phyloP scores from a whole-genome alignment of 64 coral and sea anemone species.

The Stylophora pistillata region DNA sequence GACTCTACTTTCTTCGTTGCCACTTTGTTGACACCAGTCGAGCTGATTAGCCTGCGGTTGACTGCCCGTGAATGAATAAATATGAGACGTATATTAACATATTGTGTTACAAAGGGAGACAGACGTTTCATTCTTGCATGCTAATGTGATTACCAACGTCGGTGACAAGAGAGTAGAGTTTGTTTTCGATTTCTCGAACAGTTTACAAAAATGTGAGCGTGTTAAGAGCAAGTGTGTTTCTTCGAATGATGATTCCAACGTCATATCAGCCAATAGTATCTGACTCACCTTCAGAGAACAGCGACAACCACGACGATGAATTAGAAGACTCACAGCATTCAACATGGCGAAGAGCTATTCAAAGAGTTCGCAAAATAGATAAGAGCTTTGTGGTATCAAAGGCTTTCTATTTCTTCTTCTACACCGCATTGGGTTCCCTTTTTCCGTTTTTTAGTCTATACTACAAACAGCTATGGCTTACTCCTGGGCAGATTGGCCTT shows the following conservation, averaged over 20 bases:
- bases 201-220: neutral
- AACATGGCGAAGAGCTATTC: slow-evolving; percentile 24
- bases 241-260: slow-evolving; percentile 69
- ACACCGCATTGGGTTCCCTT: slow-evolving; percentile 77
- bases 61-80: slow-evolving; percentile 7
- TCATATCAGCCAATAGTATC: slow-evolving; percentile 77
- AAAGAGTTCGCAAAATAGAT: slow-evolving; percentile 56
- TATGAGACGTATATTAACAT: slow-evolving; percentile 29
- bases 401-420: slow-evolving; percentile 91
- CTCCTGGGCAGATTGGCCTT: slow-evolving; percentile 83
- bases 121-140: slow-evolving; percentile 5
- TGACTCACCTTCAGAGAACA: slow-evolving; percentile 50
- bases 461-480: slow-evolving; percentile 92
- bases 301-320: slow-evolving; percentile 27
- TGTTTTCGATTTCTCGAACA: neutral
- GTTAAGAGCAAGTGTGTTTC: neutral
- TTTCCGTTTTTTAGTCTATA: slow-evolving; percentile 91
- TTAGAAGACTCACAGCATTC: slow-evolving; percentile 31
- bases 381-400: slow-evolving; percentile 78
- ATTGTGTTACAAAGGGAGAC: slow-evolving; percentile 38
- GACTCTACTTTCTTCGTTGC: neutral
- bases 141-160: neutral
- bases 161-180: neutral
- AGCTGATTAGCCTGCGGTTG: neutral
- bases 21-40: neutral